These are phyloP conservation scores for Cassiopea andromeda DNA, from an alignment of 30 jellyfish, hydroid and myxozoan genomes.

Conservation along the genomic window DNA sequence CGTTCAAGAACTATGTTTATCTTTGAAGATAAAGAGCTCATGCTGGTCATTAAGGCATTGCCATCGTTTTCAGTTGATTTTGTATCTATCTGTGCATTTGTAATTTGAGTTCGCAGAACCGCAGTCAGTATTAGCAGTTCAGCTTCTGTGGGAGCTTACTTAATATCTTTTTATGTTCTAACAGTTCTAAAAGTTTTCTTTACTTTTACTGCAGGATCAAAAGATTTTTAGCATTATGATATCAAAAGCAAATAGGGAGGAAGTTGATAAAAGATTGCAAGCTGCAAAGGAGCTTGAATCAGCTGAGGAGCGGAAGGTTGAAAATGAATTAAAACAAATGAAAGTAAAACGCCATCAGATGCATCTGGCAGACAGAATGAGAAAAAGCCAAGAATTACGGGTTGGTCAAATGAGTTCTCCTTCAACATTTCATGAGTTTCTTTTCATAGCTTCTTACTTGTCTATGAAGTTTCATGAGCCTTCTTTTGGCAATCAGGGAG, in stretches of 20 bases:
- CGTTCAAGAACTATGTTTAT: too few species aligned
- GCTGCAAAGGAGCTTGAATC: constrained; percentile 20
- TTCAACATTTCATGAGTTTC: too few species aligned
- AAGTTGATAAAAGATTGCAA: constrained; percentile 18
- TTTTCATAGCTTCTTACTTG: too few species aligned
- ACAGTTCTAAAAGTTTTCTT: not conserved
- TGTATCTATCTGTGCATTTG: too few species aligned
- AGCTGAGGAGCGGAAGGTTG: constrained; percentile 20
- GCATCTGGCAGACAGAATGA: constrained; percentile 39
- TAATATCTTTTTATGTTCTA: not conserved
- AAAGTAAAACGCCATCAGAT: constrained; percentile 20
- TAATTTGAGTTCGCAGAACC: too few species aligned
- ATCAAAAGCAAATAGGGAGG: constrained; percentile 43
- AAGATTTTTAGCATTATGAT: constrained; percentile 33
- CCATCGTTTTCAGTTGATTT: too few species aligned
- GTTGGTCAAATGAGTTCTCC: not conserved
- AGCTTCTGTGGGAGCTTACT: not conserved
- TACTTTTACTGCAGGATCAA: constrained; percentile 20
- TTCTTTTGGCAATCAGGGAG: too few species aligned
- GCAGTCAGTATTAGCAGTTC: too few species aligned
- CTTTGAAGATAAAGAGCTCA: too few species aligned
- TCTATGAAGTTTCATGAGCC: too few species aligned
- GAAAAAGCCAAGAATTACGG: constrained; percentile 41
- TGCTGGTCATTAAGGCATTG: too few species aligned
- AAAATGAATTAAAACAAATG: constrained; percentile 28